phyloP scores from a whole-genome alignment of 2,113 vertebrate genomes.

The Ahaetulla prasina region DNA sequence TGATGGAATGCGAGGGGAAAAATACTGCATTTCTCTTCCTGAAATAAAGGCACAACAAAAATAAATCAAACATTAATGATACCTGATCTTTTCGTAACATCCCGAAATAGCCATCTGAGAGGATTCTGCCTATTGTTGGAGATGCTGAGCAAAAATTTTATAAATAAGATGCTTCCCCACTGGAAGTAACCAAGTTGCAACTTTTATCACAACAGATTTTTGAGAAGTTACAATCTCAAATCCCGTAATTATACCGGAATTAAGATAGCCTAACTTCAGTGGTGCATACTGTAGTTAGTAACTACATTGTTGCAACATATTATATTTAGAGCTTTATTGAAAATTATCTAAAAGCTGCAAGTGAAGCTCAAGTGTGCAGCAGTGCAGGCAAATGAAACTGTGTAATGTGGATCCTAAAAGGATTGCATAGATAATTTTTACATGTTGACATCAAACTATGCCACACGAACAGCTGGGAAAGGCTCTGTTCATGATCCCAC shows the following conservation, averaged over 20 bases:
- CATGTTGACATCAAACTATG: not conserved
- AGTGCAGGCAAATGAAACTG: not conserved
- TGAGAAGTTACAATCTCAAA: not conserved
- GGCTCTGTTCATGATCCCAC: not conserved
- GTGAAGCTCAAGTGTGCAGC: not conserved
- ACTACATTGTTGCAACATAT: not conserved
- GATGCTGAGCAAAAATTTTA: not conserved
- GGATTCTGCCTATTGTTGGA: not conserved
- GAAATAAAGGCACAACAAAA: not conserved
- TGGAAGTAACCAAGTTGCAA: not conserved
- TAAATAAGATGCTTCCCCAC: not conserved
- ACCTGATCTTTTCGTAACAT: not conserved
- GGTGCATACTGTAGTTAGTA: not conserved
- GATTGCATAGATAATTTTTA: not conserved
- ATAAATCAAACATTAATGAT: not conserved
- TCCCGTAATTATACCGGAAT: not conserved
- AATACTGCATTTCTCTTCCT: not conserved
- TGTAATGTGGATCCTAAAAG: not conserved
- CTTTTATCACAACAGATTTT: not conserved
- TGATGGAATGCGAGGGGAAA: not conserved
- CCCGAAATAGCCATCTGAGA: not conserved
- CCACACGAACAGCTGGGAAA: not conserved
- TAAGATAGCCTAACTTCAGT: not conserved
- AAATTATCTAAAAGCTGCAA: not conserved
- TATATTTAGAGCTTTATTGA: not conserved